phyloP scores from a whole-genome alignment of 1,140 invertebrate genomes.

The Xylocopa sonorina region DNA sequence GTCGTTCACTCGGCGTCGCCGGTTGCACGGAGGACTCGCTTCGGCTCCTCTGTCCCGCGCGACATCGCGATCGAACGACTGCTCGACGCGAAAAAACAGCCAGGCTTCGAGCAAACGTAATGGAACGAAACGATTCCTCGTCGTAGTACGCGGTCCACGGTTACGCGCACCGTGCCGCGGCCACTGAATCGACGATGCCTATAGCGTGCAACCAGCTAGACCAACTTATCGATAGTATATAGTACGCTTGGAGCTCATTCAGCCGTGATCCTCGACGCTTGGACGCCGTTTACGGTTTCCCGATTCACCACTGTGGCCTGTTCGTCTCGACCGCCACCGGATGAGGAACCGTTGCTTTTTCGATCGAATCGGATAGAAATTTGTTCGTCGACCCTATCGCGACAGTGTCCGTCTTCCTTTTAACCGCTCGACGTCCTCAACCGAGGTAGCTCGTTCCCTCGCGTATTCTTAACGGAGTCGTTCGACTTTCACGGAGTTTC shows the following conservation, averaged over 20 bases:
- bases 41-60: conserved; percentile 3
- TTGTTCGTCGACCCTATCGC: not conserved
- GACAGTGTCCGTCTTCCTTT: not conserved
- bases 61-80: conserved; percentile 15
- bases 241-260: conserved; percentile 17
- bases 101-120: conserved; percentile 15
- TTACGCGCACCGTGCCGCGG: not conserved
- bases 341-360: not conserved
- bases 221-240: conserved; percentile 1
- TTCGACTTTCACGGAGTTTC: conserved; percentile 24
- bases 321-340: not conserved
- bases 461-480: not conserved
- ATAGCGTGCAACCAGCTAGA: too few relatives aligned
- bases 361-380: too few relatives aligned
- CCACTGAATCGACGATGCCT: conserved; percentile 1
- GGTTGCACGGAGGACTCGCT: conserved; percentile 13
- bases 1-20: not conserved
- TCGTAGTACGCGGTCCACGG: not conserved
- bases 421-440: not conserved
- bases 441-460: not conserved
- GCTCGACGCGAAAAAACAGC: not conserved
- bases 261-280: not conserved
- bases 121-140: conserved; percentile 38
- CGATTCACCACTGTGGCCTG: too few relatives aligned
- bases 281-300: not conserved